Evolutionary conservation across 2,888 invertebrate genomes (phyloP).

Genomic region (Melitaea athalia): DNA sequence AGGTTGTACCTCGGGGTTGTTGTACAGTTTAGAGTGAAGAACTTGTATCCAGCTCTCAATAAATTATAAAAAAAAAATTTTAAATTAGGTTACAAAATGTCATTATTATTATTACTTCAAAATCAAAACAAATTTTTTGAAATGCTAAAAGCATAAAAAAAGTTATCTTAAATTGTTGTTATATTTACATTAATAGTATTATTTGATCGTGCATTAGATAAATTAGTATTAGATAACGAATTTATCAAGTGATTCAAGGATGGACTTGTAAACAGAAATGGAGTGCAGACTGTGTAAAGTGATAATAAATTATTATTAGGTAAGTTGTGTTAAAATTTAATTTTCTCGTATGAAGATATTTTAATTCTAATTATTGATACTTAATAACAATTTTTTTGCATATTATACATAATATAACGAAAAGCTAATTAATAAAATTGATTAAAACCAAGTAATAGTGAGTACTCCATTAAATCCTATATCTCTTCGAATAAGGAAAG

Average conservation of each 20-base stretch:
- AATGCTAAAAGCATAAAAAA: too few species aligned
- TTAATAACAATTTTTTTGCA: too few species aligned
- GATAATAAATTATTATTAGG: slow-evolving; percentile 23
- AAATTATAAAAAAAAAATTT: too few species aligned
- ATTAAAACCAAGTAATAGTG: too few species aligned
- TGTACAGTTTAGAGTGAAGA: too few species aligned
- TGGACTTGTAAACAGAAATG: slow-evolving; percentile 38
- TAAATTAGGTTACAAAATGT: neutral
- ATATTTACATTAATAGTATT: slow-evolving; percentile 21
- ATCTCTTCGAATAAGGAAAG: too few species aligned
- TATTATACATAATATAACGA: too few species aligned
- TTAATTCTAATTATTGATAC: too few species aligned
- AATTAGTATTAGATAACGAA: slow-evolving; percentile 40
- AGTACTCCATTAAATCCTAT: too few species aligned
- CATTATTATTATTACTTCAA: neutral
- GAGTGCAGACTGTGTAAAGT: slow-evolving; percentile 21
- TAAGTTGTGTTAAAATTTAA: slow-evolving; percentile 18
- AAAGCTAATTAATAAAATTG: too few species aligned
- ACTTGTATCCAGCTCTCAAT: too few species aligned
- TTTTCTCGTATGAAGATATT: neutral
- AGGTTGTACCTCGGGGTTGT: too few species aligned
- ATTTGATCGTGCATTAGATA: slow-evolving; percentile 43
- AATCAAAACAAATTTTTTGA: neutral
- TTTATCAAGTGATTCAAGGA: slow-evolving; percentile 35
- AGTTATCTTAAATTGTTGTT: slow-evolving; percentile 9